Base-by-base conservation (phyloP, 64 coral and sea anemone genomes). In the Montipora sp. region DNA sequence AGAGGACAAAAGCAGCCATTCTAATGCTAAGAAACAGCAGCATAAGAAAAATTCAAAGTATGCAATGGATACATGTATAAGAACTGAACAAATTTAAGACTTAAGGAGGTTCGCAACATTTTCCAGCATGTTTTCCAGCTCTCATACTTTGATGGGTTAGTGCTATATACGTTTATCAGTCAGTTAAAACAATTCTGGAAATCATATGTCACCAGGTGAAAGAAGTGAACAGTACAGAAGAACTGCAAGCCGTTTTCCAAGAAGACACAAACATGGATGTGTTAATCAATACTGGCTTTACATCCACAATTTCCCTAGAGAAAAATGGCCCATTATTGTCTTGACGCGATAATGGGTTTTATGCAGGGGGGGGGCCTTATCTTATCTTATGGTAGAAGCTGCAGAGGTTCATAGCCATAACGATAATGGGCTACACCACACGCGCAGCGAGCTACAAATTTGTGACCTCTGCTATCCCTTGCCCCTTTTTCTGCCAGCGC, bases 261-360 rank as follows among this genome's bases (percentile, higher is more conserved):
- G 77, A 89, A 51, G 88, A 90, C 50, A 58, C 88, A 48, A 79
- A 77, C 61, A 90, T 90, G 88, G 88, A 90, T 80, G 76, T 90
- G 18, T 90, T 90, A 36, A 78, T 81, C 23, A 71, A 70, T 51
- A 90, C 63, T 72, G 63, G 89, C 65, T 90, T 90, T 48, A 90
- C 80, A 70, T 78, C 77, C 49, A 27, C 59, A 80, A 81, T 90
- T 66, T 90, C 59, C 21, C 36, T 59, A 57, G 75, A 79, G 57
- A 90, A 90, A 90, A 57, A 57, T 57, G 10, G 51, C 51, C 51
- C 51, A 57, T 57, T 24, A 55, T 55, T 55, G 51, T 55, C 51
- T 55, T 55, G 5, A 55, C 51, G 5, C 24, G 0, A 24, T 24
- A 24, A 24, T 24, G 24, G 24, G 24, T 24, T 24, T 24, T 24